Base-by-base conservation (phyloP, 2,113 vertebrate species). In the Myxocyprinus asiaticus region DNA sequence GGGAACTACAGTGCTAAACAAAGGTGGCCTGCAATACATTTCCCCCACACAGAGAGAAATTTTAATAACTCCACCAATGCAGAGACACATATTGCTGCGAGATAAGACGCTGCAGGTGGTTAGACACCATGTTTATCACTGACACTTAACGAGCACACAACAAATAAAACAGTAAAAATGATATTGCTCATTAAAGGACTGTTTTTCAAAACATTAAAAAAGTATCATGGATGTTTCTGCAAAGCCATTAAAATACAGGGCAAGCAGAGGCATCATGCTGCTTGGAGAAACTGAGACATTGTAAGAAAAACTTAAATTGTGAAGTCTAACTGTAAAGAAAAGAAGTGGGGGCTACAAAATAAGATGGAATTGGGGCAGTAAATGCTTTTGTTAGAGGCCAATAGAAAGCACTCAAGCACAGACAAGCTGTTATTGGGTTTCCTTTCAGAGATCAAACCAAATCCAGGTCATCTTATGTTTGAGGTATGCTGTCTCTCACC, bases 351-450 rank as follows among this genome's bases (percentile, higher is more conserved):
- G 50, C 65, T n/a, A 78, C 10, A 82, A 78, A 82, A 73, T 51
- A 78, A 73, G 67, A 74, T 65, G 48, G 64, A 84, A 82, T 76
- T 77, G 82, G 43, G 44, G 63, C 68, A 58, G 76, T 77, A 84
- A 84, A 79, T 71, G 47, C 51, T 79, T 85, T 67, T 87, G 81
- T 82, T 81, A 14, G 76, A 14, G 22, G 50, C 17, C 59, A 51
- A 80, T 75, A 78, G 9, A 82, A 81, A 79, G 71, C 68, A 85
- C 75, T 83, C 59, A 67, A 78, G 71, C 73, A 81, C 82, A 86
- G 77, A 70, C 67, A 74, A 73, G 67, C 71, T 75, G 68, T 81
- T 81, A 82, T 81, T 83, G 71, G n/a, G 70, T 81, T 80, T 82
- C 77, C 64, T 78, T 82, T 86, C 82, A 82, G 64, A 70, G 68